These are phyloP conservation scores for Pachyuromys duprasi DNA, from an alignment of 2,797 vertebrate genomes.

Conservation along the genomic window DNA sequence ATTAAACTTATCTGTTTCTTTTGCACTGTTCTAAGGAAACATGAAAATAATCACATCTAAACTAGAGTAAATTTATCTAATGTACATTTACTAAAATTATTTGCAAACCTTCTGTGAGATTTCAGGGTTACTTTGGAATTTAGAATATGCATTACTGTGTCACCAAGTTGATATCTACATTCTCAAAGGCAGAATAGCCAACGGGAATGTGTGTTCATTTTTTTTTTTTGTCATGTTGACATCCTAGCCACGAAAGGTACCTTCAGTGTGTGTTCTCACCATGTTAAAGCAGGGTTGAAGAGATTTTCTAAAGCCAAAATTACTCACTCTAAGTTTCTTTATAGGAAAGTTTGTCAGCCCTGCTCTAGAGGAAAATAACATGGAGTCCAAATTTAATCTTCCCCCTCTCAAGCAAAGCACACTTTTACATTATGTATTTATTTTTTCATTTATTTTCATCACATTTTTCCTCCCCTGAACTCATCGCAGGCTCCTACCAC, in stretches of 20 bases:
- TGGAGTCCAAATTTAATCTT: constrained; percentile 26
- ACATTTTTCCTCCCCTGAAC: not conserved
- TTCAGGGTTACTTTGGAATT: not conserved
- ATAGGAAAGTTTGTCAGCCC: not conserved
- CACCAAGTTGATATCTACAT: not conserved
- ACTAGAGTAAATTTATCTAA: not conserved
- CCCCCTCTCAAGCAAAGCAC: not conserved
- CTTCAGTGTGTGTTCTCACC: not conserved
- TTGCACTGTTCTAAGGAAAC: constrained; percentile 33
- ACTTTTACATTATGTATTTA: not conserved
- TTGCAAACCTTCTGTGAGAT: not conserved
- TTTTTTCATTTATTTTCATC: not conserved
- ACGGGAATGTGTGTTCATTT: not conserved
- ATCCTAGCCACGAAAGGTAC: not conserved
- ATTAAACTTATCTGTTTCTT: not conserved
- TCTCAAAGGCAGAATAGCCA: not conserved
- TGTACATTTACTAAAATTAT: not conserved
- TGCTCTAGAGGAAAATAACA: constrained; percentile 4
- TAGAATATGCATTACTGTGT: not conserved
- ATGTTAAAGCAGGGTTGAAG: not conserved
- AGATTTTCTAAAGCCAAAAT: not conserved
- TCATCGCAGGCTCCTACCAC: not conserved
- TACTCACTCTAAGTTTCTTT: not conserved
- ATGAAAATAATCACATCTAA: not conserved
- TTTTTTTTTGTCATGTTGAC: not conserved